These are phyloP conservation scores for Xerus inauris DNA, from an alignment of 2,113 vertebrate species.

Conservation along the genomic window DNA sequence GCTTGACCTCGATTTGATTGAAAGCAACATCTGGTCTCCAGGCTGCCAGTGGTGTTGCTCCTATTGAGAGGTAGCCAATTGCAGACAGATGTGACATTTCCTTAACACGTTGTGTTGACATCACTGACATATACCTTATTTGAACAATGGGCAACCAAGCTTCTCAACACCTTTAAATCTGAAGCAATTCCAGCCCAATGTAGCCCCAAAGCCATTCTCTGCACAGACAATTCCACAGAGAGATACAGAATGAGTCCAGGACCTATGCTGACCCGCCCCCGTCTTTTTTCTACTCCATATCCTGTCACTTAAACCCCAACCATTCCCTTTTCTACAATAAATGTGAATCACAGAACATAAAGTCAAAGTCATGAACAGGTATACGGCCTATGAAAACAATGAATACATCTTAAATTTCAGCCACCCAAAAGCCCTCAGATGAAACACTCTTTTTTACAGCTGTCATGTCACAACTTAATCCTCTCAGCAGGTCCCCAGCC, in stretches of 20 bases:
- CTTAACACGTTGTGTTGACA: constrained; percentile 83
- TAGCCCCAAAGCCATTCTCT: constrained; percentile 49
- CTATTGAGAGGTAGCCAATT: constrained; percentile 86
- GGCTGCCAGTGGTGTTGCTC: constrained; percentile 84
- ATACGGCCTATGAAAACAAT: constrained; percentile 27
- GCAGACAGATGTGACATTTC: constrained; percentile 89
- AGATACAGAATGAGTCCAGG: constrained; percentile 3
- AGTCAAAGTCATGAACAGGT: constrained; percentile 43
- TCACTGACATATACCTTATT: constrained; percentile 84
- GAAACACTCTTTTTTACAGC: not conserved
- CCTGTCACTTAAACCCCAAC: constrained; percentile 66
- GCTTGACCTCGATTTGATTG: constrained; percentile 86
- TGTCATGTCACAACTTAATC: not conserved
- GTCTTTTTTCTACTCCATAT: constrained; percentile 1
- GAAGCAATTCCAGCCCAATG: constrained; percentile 59
- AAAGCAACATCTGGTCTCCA: constrained; percentile 89
- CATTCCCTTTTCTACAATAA: constrained; percentile 54
- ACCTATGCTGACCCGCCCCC: not conserved
- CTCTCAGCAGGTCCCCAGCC: not conserved
- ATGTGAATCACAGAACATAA: constrained; percentile 64
- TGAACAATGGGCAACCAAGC: constrained; percentile 84
- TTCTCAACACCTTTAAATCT: constrained; percentile 84
- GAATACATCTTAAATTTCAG: constrained; percentile 62
- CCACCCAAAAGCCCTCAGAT: not conserved
- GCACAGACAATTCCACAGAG: not conserved